These are phyloP conservation scores for Tenodera sinensis DNA, from an alignment of 2,888 invertebrate genomes.

Conservation along the genomic window DNA sequence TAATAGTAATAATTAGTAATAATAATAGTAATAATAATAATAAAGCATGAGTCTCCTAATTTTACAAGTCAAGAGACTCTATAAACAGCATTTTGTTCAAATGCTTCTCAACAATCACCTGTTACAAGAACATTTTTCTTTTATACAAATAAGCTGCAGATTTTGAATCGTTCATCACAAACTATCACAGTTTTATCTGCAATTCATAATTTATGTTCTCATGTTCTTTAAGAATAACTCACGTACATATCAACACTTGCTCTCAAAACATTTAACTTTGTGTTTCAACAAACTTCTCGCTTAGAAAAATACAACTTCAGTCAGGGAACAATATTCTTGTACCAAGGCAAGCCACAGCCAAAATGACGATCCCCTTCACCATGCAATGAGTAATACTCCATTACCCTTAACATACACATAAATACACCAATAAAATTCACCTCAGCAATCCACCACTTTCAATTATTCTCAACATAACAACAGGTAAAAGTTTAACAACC, in stretches of 20 bases:
- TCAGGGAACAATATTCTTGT: slow-evolving; percentile 27
- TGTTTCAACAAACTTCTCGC: slow-evolving; percentile 31
- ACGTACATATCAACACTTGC: slow-evolving; percentile 29
- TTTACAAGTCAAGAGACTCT: not conserved
- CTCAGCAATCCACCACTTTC: not conserved
- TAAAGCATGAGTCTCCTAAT: not conserved
- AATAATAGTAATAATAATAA: not conserved
- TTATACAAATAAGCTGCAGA: slow-evolving; percentile 32
- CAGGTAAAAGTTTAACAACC: not conserved
- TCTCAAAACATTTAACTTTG: slow-evolving; percentile 31
- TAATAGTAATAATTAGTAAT: not conserved
- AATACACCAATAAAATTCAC: not conserved
- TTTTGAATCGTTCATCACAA: slow-evolving; percentile 32
- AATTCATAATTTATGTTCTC: slow-evolving; percentile 27
- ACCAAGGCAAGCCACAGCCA: slow-evolving; percentile 37
- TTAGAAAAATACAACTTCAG: slow-evolving; percentile 34
- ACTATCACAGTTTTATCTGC: slow-evolving; percentile 35
- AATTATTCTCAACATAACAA: not conserved
- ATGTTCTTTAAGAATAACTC: slow-evolving; percentile 27
- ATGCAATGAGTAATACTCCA: not conserved
- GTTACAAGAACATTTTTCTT: slow-evolving; percentile 26
- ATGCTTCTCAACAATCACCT: slow-evolving; percentile 20
- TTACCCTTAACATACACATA: slow-evolving; percentile 1
- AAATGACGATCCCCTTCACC: slow-evolving; percentile 10
- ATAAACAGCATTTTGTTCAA: slow-evolving; percentile 2